phyloP scores from a whole-genome alignment of 2,888 invertebrate species.

The Augiades crinisus region DNA sequence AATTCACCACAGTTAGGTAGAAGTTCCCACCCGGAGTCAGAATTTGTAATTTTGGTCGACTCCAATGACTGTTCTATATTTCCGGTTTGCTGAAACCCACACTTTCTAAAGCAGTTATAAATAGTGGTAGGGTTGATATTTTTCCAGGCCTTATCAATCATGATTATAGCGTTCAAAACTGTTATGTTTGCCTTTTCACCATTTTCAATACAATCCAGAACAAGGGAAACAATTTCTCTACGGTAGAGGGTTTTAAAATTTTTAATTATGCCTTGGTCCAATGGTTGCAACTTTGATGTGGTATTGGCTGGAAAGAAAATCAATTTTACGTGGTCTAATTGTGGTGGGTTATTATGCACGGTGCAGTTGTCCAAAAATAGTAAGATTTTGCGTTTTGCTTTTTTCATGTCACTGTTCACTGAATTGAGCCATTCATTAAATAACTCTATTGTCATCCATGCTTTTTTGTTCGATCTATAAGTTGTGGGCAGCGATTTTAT shows the following conservation, averaged over 20 bases:
- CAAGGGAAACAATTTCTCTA: constrained; percentile 20
- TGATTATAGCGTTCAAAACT: constrained; percentile 27
- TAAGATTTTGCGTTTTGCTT: constrained; percentile 24
- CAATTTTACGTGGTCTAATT: constrained; percentile 29
- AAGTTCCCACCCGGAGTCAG: too few species aligned
- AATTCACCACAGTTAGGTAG: too few species aligned
- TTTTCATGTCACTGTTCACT: constrained; percentile 24
- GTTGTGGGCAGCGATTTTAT: constrained; percentile 27
- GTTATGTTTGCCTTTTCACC: constrained; percentile 17
- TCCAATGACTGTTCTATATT: too few species aligned
- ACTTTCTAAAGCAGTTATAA: constrained; percentile 22
- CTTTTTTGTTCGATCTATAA: constrained; percentile 31
- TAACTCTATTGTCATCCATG: constrained; percentile 28
- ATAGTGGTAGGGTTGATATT: constrained; percentile 19
- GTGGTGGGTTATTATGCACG: constrained; percentile 30
- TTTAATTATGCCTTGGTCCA: constrained; percentile 31
- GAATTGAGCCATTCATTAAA: constrained; percentile 22
- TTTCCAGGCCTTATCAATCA: constrained; percentile 29
- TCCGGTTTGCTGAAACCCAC: constrained; percentile 11
- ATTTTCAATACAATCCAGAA: neutral
- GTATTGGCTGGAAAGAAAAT: constrained; percentile 31
- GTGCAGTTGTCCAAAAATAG: constrained; percentile 29
- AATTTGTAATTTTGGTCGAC: too few species aligned
- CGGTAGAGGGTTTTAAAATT: constrained; percentile 29
- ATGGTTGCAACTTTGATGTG: constrained; percentile 30